phyloP scores from a whole-genome alignment of 2,113 vertebrate species.

The Sander vitreus region DNA sequence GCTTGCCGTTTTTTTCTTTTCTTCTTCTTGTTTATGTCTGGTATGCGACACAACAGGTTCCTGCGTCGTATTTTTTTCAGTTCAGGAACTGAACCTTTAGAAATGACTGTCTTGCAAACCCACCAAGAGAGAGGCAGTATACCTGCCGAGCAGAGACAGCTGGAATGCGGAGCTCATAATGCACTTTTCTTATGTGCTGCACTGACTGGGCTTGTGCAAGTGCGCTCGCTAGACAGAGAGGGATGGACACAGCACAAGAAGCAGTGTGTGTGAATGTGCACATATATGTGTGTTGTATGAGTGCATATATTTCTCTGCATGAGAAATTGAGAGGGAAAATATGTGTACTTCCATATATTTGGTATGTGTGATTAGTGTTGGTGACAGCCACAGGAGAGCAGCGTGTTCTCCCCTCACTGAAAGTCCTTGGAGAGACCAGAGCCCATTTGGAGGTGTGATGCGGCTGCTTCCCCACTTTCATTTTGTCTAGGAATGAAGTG shows the following conservation, averaged over 20 bases:
- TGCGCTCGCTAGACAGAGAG: constrained; percentile 29
- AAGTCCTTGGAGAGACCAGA: constrained; percentile 70
- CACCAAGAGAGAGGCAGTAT: constrained; percentile 27
- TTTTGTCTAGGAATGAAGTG: constrained; percentile 62
- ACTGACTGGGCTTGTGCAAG: constrained; percentile 49
- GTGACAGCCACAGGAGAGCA: constrained; percentile 65
- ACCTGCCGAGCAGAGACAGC: constrained; percentile 65
- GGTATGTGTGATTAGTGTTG: constrained; percentile 44
- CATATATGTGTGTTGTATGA: background rate
- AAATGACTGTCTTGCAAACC: constrained; percentile 37
- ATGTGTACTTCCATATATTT: background rate
- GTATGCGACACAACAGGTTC: constrained; percentile 70
- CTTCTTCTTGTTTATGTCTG: constrained; percentile 66
- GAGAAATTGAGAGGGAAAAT: constrained; percentile 5
- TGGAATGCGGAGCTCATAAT: constrained; percentile 60
- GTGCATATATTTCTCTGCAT: constrained; percentile 5
- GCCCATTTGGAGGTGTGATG: constrained; percentile 79
- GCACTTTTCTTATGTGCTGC: constrained; percentile 70
- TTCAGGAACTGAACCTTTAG: constrained; percentile 48
- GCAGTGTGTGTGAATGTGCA: constrained; percentile 4
- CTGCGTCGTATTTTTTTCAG: constrained; percentile 63
- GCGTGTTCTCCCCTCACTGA: constrained; percentile 44
- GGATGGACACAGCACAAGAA: constrained; percentile 19
- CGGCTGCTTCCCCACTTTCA: constrained; percentile 68
- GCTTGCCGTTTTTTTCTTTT: background rate